Conservation (phyloP, 2,888 invertebrate species). For the Spicauda simplicius region DNA sequence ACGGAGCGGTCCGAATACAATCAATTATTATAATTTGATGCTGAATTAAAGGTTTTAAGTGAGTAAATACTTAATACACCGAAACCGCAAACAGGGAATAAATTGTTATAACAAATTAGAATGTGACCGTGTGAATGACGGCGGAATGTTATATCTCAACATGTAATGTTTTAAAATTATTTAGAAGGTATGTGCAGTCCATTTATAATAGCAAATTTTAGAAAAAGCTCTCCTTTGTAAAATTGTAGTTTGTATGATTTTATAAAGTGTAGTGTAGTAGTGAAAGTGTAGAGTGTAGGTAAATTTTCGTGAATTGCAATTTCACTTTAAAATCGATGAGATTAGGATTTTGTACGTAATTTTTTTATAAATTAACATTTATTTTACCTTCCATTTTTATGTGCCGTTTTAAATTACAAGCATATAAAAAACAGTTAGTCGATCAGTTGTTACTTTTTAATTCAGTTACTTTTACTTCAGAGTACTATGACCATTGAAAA, state of each 20-base stretch:
- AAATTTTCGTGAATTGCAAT: too few species aligned
- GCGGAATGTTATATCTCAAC: background rate
- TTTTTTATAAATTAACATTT: too few species aligned
- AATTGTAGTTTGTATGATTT: background rate
- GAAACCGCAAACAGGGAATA: background rate
- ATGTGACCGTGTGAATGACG: background rate
- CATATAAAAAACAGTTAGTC: too few species aligned
- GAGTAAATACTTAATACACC: conserved; percentile 6
- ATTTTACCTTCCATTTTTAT: too few species aligned
- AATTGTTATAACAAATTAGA: background rate
- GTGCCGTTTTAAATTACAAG: too few species aligned
- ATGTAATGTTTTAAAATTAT: background rate
- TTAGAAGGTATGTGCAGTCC: background rate
- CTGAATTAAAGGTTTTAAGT: conserved; percentile 11
- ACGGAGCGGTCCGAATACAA: conserved; percentile 51
- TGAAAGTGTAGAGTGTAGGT: too few species aligned
- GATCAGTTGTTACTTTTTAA: background rate
- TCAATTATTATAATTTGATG: conserved; percentile 36
- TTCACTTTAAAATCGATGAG: too few species aligned
- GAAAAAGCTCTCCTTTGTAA: background rate
- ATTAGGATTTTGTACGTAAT: too few species aligned
- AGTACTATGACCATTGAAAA: background rate
- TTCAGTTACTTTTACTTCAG: background rate
- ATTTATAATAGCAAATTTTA: too few species aligned
- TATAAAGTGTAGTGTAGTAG: too few species aligned